A percentile compares a stretch with the other conserved stretches of the same genome.
Evolutionary conservation across 2,888 invertebrate species (phyloP).

Genomic region (Conistra vaccinii): DNA sequence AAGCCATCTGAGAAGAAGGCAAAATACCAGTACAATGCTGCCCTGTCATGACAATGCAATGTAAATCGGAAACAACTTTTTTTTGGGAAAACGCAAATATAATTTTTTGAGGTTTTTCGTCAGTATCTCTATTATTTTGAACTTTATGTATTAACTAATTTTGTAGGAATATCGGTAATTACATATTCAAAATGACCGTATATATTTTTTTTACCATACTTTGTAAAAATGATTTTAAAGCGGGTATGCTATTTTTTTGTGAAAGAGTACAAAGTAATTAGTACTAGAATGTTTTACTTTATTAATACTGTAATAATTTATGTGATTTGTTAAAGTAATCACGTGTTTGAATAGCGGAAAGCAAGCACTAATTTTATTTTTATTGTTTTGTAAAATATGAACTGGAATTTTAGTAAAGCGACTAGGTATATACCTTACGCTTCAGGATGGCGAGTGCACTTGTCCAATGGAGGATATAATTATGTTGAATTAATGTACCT

Average conservation of each 20-base stretch:
- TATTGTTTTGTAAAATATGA: conserved; percentile 50
- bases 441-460: conserved; percentile 53
- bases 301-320: conserved; percentile 52
- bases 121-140: conserved; percentile 58
- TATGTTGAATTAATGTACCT: conserved; percentile 33
- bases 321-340: conserved; percentile 47
- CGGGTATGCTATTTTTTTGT: conserved; percentile 56
- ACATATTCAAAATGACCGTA: conserved; percentile 58
- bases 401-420: conserved; percentile 52
- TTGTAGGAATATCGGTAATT: conserved; percentile 63
- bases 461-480: conserved; percentile 33
- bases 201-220: conserved; percentile 53
- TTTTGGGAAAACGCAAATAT: conserved; percentile 61
- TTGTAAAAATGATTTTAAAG: conserved; percentile 57
- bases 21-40: conserved; percentile 98
- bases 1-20: conserved; percentile 97
- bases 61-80: conserved; percentile 55
- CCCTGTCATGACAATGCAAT: conserved; percentile 60
- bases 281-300: conserved; percentile 57
- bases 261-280: conserved; percentile 54
- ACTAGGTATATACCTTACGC: conserved; percentile 35
- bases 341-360: conserved; percentile 47
- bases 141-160: conserved; percentile 61
- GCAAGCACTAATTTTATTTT: conserved; percentile 46
- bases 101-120: conserved; percentile 60